Evolutionary conservation across 2,888 invertebrate genomes (phyloP), one percentile per base, ranked within the genome.

Genomic region (Antheraea assamensis): DNA sequence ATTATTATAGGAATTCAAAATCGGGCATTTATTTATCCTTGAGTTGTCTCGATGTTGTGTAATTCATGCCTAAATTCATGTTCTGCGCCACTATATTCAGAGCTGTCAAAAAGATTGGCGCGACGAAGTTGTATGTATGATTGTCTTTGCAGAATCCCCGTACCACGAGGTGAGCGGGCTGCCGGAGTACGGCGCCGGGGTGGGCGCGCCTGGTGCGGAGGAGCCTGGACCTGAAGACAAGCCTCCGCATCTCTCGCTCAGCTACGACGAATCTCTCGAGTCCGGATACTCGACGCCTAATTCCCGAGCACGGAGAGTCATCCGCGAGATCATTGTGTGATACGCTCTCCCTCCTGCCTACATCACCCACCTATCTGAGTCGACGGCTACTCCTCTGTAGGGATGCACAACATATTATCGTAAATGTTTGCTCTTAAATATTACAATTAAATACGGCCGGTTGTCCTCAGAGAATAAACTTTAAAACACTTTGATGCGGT

Each of bases 271-370:
- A 95, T 98, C 98, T 83, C 96, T 98, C 73, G 98, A 98, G 94
- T 98, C 98, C 78, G 98, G 98, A 73, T 98, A 98, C 93, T 98
- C 98, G 79, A 98, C 98, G 81, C 98, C 98, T 78, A 98, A 98
- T 95, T 98, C 98, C 84, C 96, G 98, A 88, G 97, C 98, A 87
- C 96, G 98, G 82, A 96, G 98, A 88, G 98, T 98, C 91, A 98
- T 98, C 87, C 96, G 98, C 83, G 98, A 98, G 95, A 98, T 98
- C 92, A 98, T 98, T 92, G 98, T 98, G 87, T 97, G 96, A 96
- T 17, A 27, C 3, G 27, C 15, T 27, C 2, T 30, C 27, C 61
- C 13, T 17, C 27, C 13, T 0, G 3, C 27, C 24, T 17, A 15
- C 17, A 2, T 27, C 13, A 27, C 61, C 61, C 61, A 27, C 61